Evolutionary conservation across 1,140 invertebrate species (phyloP).

Genomic region (Drosophila nigromelanica): DNA sequence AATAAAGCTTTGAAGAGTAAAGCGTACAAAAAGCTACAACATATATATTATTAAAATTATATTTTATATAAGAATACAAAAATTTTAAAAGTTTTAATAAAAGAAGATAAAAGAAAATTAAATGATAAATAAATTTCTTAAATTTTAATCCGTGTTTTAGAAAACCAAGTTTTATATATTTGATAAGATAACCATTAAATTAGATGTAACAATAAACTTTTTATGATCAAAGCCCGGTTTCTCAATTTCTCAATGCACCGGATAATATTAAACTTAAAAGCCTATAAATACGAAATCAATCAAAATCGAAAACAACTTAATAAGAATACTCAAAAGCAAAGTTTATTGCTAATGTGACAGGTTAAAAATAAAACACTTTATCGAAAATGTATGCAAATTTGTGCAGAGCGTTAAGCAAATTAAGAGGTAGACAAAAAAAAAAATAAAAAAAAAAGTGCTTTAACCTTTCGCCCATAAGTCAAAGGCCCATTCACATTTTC

Average conservation of each 20-base stretch:
- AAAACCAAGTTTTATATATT: no score
- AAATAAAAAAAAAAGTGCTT: background rate
- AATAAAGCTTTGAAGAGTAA: no score
- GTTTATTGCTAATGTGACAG: slow-evolving; percentile 12
- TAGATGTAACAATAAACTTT: no score
- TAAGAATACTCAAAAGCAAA: slow-evolving; percentile 6
- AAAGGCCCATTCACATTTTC: slow-evolving; percentile 30
- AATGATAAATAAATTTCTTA: no score
- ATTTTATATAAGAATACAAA: no score
- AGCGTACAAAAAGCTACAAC: no score
- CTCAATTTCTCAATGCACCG: background rate
- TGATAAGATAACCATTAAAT: no score
- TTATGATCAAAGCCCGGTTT: no score
- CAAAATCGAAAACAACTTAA: slow-evolving; percentile 5
- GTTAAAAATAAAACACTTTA: background rate
- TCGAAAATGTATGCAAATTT: slow-evolving; percentile 31
- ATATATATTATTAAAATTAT: no score
- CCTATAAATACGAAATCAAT: slow-evolving; percentile 7
- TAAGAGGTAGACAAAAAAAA: slow-evolving; percentile 2
- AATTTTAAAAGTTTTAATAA: no score
- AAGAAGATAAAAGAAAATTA: no score
- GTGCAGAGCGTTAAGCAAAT: slow-evolving; percentile 7
- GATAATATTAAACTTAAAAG: background rate
- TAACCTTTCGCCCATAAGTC: slow-evolving; percentile 40
- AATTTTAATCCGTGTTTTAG: no score